These are phyloP conservation scores for Xanthostigma xanthostigma DNA, from an alignment of 2,888 invertebrate genomes.

Conservation along the genomic window DNA sequence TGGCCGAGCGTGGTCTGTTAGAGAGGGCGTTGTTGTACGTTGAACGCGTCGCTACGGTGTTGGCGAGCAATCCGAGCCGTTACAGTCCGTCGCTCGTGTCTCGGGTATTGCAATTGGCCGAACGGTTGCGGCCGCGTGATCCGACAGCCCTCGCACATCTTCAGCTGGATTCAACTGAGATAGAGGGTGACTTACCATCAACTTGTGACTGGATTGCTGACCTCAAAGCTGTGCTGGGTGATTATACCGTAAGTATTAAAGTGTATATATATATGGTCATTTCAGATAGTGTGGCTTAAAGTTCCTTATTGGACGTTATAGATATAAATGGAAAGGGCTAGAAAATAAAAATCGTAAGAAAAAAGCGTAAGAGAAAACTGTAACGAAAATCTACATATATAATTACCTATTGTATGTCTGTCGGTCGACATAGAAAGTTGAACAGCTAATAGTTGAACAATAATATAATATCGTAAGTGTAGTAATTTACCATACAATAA, in stretches of 20 bases:
- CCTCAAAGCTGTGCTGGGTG: slow-evolving; percentile 29
- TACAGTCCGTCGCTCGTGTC: slow-evolving; percentile 37
- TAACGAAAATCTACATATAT: too few relatives aligned
- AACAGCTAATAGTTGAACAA: too few relatives aligned
- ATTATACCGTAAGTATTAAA: slow-evolving; percentile 26
- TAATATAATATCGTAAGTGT: too few relatives aligned
- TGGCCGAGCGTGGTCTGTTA: slow-evolving; percentile 62
- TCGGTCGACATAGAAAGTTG: too few relatives aligned
- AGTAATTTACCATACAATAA: too few relatives aligned
- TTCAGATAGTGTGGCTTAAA: neutral
- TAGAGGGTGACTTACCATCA: slow-evolving; percentile 19
- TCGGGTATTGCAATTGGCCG: slow-evolving; percentile 32
- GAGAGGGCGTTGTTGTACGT: slow-evolving; percentile 72
- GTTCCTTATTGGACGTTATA: too few relatives aligned
- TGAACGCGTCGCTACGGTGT: slow-evolving; percentile 59
- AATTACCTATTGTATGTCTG: too few relatives aligned
- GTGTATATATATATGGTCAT: neutral
- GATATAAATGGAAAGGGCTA: too few relatives aligned
- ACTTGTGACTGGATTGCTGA: slow-evolving; percentile 43
- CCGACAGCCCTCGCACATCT: slow-evolving; percentile 22
- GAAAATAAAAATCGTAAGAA: too few relatives aligned
- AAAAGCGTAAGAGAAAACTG: too few relatives aligned
- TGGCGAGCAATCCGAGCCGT: slow-evolving; percentile 39
- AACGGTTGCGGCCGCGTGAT: slow-evolving; percentile 27
- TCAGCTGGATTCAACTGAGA: slow-evolving; percentile 23